Evolutionary conservation across 2,888 invertebrate genomes (phyloP), one percentile per base, ranked within the genome.

Genomic region (Eulithis prunata): DNA sequence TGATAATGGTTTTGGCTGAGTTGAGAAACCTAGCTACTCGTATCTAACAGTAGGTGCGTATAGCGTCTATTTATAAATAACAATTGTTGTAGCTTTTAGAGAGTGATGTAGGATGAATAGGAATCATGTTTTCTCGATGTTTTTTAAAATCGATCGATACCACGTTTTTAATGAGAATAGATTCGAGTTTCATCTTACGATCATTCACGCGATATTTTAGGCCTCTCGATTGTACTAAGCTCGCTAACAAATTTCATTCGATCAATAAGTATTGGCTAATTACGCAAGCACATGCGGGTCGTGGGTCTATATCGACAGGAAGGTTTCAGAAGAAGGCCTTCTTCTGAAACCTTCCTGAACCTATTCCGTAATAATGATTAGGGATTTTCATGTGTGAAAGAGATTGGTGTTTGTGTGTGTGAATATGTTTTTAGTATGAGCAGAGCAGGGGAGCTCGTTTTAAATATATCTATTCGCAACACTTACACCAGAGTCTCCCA

Each of bases 401-500:
- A 53, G 53, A 49, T 67, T 69, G 66, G 57, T 55, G 67, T 21
- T 21, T 21, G 21, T 63, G 68, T 61, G 51, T 51, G 64, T 57
- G 55, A 66, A 56, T 72, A 69, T 71, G 71, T 71, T 68, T 69
- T 65, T 59, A 68, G 69, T 68, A 70, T 61, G 56, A 60, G 56
- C 69, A 56, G 56, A 60, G 56, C 69, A 56, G 21, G 68, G 62
- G 51, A 74, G 88, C 90, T 89, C 83, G 75, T 78, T 84, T 89
- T 89, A 90, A 85, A 89, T 88, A 82, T 89, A 88, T 85, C 86
- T 81, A 77, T 73, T 72, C 75, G 75, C 69, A 75, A 71, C 88
- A 90, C 90, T 90, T 89, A 91, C 90, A 82, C 79, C 83, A 68
- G 79, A 78, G 75, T 77, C 83, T 82, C 84, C 82, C 85, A 83